A percentile compares a stretch with the other conserved stretches of the same genome.
phyloP scores from a whole-genome alignment of 2,797 vertebrate genomes.

The Danio albolineatus region DNA sequence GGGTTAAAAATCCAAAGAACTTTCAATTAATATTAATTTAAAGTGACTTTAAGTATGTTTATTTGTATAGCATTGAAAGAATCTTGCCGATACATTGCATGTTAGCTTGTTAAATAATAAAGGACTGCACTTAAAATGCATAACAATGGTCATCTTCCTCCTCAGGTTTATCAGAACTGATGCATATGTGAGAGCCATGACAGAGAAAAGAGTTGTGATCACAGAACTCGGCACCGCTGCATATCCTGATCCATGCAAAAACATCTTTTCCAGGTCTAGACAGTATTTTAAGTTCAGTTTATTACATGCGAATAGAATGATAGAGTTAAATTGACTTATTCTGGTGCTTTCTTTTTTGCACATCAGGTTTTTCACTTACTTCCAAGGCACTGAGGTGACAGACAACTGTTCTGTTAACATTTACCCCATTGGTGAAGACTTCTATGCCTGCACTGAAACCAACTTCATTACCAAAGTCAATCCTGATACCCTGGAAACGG shows the following conservation, averaged over 20 bases:
- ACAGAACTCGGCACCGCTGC: slow-evolving; percentile 93
- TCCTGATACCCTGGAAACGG: slow-evolving; percentile 90
- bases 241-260: slow-evolving; percentile 95
- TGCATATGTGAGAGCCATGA: slow-evolving; percentile 88
- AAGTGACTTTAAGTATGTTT: too few species aligned
- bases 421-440: slow-evolving; percentile 93
- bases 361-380: slow-evolving; percentile 94
- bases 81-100: too few species aligned
- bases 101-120: too few species aligned
- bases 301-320: too few species aligned
- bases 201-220: slow-evolving; percentile 91
- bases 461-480: slow-evolving; percentile 95
- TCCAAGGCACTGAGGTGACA: slow-evolving; percentile 91
- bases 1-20: too few species aligned
- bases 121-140: too few species aligned
- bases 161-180: slow-evolving; percentile 88
- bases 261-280: slow-evolving; percentile 93
- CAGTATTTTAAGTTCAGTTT: not conserved
- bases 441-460: slow-evolving; percentile 94
- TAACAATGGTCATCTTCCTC: too few species aligned
- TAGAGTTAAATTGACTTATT: not conserved
- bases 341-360: slow-evolving; percentile 18
- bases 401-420: slow-evolving; percentile 93
- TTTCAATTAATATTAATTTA: too few species aligned
- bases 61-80: too few species aligned